Evolutionary conservation across 2,888 invertebrate species (phyloP), one percentile per base, ranked within the genome.

Genomic region (Melieria picta): DNA sequence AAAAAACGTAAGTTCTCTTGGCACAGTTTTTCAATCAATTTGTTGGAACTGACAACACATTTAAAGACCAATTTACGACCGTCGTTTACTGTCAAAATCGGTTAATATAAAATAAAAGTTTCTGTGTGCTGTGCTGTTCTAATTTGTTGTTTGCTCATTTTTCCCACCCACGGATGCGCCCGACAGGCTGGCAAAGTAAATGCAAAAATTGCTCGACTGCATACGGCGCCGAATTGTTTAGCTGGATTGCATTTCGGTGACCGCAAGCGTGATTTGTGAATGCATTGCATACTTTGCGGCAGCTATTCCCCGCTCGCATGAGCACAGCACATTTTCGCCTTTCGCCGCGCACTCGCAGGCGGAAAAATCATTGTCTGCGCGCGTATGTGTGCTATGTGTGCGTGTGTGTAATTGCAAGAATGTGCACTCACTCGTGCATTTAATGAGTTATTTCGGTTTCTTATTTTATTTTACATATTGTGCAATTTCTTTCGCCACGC

Each of bases 211-310:
- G 1, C 30, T 30, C 30, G 30, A 30, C 30, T 30, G 30, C 30
- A 30, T 30, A 30, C 30, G 30, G 30, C 30, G 30, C 3, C 30
- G 30, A 30, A 30, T 30, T 30, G 30, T 30, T 30, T 30, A 30
- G 30, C 30, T 30, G 74, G 74, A 80, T 77, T 82, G 82, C 82
- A 82, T 75, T 81, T 80, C 78, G 78, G 76, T 80, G 77, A 81
- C 84, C 84, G 80, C 78, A 81, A 80, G 80, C 83, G 81, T 82
- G 83, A 85, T 85, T 85, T 85, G 81, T 80, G 83, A 82, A 81
- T 83, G 84, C 83, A 82, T 81, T 81, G 85, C 83, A 84, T 82
- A 82, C 78, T 83, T 81, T 81, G 79, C 77, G 80, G 80, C 75
- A 64, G 61, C 72, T 64, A 30, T 47, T 47, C 42, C 65, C 48